A percentile compares a stretch with the other conserved stretches of the same genome.
Conservation (phyloP, 2,888 invertebrate species). For the Entomobrya proxima region DNA sequence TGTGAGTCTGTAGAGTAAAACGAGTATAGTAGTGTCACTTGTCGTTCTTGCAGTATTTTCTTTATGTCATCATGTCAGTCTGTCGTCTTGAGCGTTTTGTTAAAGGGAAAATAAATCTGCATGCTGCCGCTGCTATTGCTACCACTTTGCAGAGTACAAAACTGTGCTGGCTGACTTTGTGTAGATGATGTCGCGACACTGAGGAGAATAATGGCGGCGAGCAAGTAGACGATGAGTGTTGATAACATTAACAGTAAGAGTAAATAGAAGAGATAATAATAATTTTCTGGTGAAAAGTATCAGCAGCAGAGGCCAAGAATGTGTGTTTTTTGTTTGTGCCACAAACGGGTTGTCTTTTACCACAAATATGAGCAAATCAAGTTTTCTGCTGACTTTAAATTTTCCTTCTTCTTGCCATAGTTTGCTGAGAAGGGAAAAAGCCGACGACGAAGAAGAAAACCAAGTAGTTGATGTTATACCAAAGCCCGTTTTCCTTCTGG, state of each 20-base stretch:
- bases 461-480: not conserved
- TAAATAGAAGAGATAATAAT: not conserved
- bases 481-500: slow-evolving; percentile 15
- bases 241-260: not conserved
- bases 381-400: slow-evolving; percentile 36
- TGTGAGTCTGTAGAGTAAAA: not conserved
- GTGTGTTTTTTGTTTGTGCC: slow-evolving; percentile 17
- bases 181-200: no score
- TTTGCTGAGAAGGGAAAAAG: not conserved
- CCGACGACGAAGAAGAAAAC: not conserved
- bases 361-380: slow-evolving; percentile 45
- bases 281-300: no score
- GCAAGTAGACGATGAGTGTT: not conserved
- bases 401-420: not conserved
- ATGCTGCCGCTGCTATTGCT: not conserved
- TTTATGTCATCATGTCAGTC: slow-evolving; percentile 38
- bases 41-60: slow-evolving; percentile 27
- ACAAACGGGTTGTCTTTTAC: slow-evolving; percentile 33
- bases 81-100: not conserved
- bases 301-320: not conserved
- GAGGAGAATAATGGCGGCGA: not conserved
- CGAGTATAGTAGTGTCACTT: slow-evolving; percentile 20
- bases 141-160: no score
- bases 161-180: no score
- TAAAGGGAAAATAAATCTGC: slow-evolving; percentile 23